phyloP scores from a whole-genome alignment of 2,888 invertebrate genomes.

The Nomada fabriciana region DNA sequence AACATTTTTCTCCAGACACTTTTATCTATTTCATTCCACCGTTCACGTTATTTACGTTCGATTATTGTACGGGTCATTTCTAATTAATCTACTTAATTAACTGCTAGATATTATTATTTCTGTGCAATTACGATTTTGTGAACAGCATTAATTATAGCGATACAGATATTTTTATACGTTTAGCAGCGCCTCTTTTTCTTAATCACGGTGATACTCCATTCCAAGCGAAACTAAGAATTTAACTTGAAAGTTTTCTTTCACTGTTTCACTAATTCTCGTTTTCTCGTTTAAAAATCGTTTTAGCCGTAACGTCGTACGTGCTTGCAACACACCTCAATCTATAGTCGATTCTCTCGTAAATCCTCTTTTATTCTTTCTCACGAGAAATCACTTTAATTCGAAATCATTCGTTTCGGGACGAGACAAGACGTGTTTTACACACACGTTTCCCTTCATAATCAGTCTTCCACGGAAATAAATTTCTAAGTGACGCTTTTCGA shows the following conservation, averaged over 20 bases:
- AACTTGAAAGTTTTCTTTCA: not conserved
- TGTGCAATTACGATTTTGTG: too few relatives aligned
- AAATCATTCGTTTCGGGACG: slow-evolving; percentile 1
- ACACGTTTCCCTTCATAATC: not conserved
- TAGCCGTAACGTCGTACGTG: not conserved
- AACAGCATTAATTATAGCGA: too few relatives aligned
- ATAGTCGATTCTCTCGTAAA: slow-evolving; percentile 33
- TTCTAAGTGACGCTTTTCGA: slow-evolving; percentile 40
- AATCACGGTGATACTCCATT: too few relatives aligned
- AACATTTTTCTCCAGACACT: not conserved
- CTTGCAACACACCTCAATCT: slow-evolving; percentile 42
- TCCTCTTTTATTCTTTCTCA: slow-evolving; percentile 1
- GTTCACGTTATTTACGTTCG: too few relatives aligned
- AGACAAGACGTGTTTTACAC: not conserved
- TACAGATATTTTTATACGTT: too few relatives aligned
- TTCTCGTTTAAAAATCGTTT: slow-evolving; percentile 22
- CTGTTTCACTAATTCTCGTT: slow-evolving; percentile 11
- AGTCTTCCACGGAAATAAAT: slow-evolving; percentile 41
- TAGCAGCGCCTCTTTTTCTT: too few relatives aligned
- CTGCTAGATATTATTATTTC: too few relatives aligned
- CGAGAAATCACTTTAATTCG: slow-evolving; percentile 21
- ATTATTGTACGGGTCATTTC: too few relatives aligned
- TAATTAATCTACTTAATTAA: too few relatives aligned
- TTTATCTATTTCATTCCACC: not conserved
- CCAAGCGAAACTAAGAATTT: too few relatives aligned